phyloP scores from a whole-genome alignment of 2,113 vertebrate species.

The Phoenicopterus ruber region DNA sequence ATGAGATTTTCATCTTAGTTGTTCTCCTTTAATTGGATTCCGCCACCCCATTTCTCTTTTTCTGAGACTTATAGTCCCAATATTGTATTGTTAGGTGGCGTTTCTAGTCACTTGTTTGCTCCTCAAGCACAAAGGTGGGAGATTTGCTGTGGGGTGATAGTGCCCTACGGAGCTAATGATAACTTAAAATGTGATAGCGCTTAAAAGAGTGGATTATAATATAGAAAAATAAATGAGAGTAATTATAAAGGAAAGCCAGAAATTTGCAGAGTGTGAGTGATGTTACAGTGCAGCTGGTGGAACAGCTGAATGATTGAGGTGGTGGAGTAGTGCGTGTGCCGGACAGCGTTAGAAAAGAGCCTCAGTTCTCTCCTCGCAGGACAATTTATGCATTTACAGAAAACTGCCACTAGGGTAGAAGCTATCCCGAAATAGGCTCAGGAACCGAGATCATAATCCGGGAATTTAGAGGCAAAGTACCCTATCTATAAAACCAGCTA shows the following conservation, averaged over 20 bases:
- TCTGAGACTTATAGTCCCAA: not conserved
- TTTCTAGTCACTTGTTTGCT: not conserved
- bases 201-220: not conserved
- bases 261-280: not conserved
- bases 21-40: not conserved
- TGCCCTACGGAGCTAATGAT: not conserved
- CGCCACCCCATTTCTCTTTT: not conserved
- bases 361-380: not conserved
- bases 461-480: not conserved
- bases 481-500: not conserved
- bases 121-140: not conserved
- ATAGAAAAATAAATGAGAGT: not conserved
- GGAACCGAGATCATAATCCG: not conserved
- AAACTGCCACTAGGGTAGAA: not conserved
- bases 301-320: not conserved
- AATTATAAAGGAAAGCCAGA: not conserved
- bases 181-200: not conserved
- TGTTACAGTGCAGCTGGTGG: not conserved
- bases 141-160: not conserved
- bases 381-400: not conserved
- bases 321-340: not conserved
- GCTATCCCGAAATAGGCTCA: not conserved
- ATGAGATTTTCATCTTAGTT: not conserved
- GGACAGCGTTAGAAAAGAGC: not conserved
- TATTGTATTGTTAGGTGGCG: not conserved